Evolutionary conservation across 2,888 invertebrate genomes (phyloP).

Genomic region (Nephrotoma guestfalica): DNA sequence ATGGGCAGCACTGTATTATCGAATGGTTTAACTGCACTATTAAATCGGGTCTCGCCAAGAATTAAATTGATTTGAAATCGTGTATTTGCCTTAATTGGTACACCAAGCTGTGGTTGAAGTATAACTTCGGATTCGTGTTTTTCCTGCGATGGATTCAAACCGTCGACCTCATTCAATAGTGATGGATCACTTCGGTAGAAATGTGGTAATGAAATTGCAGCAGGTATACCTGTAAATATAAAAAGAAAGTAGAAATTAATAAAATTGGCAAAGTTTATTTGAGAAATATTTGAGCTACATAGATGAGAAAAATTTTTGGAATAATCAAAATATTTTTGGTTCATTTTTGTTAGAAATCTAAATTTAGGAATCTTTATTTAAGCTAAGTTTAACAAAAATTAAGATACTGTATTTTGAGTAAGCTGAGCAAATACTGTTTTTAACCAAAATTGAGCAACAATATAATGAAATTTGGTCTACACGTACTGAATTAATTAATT

Average conservation of each 20-base stretch:
- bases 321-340: no score
- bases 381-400: no score
- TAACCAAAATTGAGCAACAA: no score
- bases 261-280: no score
- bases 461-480: no score
- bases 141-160: constrained; percentile 43
- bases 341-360: no score
- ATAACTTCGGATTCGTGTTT: constrained; percentile 39
- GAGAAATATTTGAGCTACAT: no score
- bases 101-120: constrained; percentile 59
- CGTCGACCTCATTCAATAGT: constrained; percentile 41
- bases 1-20: constrained; percentile 52
- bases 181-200: constrained; percentile 49
- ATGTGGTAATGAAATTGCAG: constrained; percentile 59
- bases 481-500: no score
- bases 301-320: no score
- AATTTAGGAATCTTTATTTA: no score
- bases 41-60: constrained; percentile 45
- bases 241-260: background rate
- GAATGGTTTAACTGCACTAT: constrained; percentile 42
- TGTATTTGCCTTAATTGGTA: constrained; percentile 46
- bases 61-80: constrained; percentile 60
- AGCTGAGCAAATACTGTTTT: no score
- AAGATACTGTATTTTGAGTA: no score
- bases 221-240: constrained; percentile 44